Base-by-base conservation (phyloP, 2,888 invertebrate genomes). In the Mythimna pallens region DNA sequence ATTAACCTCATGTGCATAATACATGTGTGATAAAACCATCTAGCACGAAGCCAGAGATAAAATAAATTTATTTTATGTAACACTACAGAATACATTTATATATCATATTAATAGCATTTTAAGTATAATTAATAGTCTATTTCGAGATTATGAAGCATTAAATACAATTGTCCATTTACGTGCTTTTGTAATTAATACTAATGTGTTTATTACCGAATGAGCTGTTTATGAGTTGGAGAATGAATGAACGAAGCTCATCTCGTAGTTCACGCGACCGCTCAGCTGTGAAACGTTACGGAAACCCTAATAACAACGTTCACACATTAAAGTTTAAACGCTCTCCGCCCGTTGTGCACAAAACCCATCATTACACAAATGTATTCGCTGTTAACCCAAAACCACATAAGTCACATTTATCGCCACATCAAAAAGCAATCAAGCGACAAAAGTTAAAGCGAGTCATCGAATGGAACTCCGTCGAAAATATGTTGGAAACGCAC, bases 381-480 rank as follows among this genome's bases (percentile, higher is more conserved):
- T 90, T 89, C 88, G 89, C 90, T 92, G 93, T 91, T 93, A 92
- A 88, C 89, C 87, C 88, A 88, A 92, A 93, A 94, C 95, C 95
- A 92, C 95, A 94, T 95, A 95, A 95, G 95, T 95, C 96, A 96
- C 96, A 94, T 95, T 94, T 94, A 94, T 93, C 94, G 94, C 94
- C 90, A 90, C 96, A 95, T 96, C 96, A 95, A 96, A 96, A 96
- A 94, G 94, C 92, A 94, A 96, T 95, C 95, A 95, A 92, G 93
- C 91, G 93, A 95, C 96, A 95, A 94, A 94, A 92, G 93, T 92
- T 89, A 84, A 88, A 89, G 82, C 94, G 91, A 93, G 92, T 93
- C 93, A 93, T 92, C 91, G 90, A 86, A 88, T 88, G 90, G 91
- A 88, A 88, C 89, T 89, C 87, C 83, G 73, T 85, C 89, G 85